Evolutionary conservation across 2,113 vertebrate species (phyloP).

Genomic region (Anolis sagrei): DNA sequence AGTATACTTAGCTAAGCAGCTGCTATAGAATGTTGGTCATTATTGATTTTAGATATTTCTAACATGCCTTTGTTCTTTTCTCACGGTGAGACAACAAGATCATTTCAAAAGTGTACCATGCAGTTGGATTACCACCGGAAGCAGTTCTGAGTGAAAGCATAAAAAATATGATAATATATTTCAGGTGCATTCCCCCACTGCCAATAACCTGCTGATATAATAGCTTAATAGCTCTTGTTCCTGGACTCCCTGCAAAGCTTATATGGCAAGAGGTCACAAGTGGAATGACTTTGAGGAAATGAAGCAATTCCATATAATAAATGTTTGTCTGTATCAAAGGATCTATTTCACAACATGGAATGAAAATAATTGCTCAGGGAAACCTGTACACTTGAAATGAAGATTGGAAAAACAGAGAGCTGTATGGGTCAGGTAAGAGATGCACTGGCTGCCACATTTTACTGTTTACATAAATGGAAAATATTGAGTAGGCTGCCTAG

Average conservation of each 20-base stretch:
- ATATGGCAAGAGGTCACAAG: not conserved
- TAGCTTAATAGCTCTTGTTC: not conserved
- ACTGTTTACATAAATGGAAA: conserved; percentile 21
- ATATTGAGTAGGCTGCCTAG: not conserved
- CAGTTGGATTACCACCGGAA: not conserved
- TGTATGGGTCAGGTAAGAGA: not conserved
- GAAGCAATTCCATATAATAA: conserved; percentile 7
- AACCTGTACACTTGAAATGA: conserved; percentile 5
- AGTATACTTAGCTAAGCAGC: too few species aligned
- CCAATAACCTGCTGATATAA: not conserved
- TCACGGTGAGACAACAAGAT: not conserved
- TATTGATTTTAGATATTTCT: not conserved
- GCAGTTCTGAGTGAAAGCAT: not conserved
- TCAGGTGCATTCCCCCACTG: not conserved
- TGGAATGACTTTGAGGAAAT: not conserved
- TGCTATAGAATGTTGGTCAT: too few species aligned
- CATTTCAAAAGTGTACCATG: not conserved
- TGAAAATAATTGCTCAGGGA: conserved; percentile 8
- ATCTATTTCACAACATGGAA: not conserved
- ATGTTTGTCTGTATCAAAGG: conserved; percentile 18
- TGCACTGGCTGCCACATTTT: not conserved
- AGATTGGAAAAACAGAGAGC: not conserved
- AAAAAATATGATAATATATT: not conserved
- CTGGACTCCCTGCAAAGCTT: not conserved
- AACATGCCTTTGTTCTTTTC: not conserved